phyloP scores from a whole-genome alignment of 2,113 vertebrate species.

The Protobothrops mucrosquamatus region DNA sequence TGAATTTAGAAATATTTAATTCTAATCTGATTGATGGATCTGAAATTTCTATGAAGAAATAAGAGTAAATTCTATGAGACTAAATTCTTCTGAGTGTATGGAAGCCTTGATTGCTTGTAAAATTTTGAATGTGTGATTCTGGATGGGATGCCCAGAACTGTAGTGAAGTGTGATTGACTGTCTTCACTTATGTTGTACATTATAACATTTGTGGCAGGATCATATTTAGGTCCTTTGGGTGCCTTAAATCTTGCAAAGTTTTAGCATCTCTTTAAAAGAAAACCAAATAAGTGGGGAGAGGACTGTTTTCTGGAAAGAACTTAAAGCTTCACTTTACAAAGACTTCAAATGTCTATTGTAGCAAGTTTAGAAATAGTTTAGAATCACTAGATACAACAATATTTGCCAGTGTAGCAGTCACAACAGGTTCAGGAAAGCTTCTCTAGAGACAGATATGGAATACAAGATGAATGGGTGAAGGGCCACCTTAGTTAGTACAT shows the following conservation, averaged over 20 bases:
- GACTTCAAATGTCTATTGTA: neutral
- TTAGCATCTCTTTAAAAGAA: neutral
- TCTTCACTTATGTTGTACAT: neutral
- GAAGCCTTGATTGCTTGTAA: neutral
- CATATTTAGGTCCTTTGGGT: neutral
- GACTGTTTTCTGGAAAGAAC: neutral
- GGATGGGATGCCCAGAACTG: neutral
- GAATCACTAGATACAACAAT: neutral
- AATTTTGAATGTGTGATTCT: neutral
- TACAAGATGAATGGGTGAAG: neutral
- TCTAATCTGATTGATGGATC: neutral
- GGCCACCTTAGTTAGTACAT: neutral
- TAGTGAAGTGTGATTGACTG: neutral
- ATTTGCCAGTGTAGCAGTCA: neutral
- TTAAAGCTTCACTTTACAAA: neutral
- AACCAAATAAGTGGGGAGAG: neutral
- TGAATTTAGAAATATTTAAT: neutral
- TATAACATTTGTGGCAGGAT: neutral
- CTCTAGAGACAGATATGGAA: neutral
- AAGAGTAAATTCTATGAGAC: neutral
- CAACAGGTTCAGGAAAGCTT: neutral
- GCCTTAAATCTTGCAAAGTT: neutral
- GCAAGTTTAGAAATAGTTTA: neutral
- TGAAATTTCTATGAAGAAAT: neutral
- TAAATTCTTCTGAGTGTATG: neutral